These are phyloP conservation scores for Chamaea fasciata DNA, from an alignment of 2,113 vertebrate species.

Conservation along the genomic window DNA sequence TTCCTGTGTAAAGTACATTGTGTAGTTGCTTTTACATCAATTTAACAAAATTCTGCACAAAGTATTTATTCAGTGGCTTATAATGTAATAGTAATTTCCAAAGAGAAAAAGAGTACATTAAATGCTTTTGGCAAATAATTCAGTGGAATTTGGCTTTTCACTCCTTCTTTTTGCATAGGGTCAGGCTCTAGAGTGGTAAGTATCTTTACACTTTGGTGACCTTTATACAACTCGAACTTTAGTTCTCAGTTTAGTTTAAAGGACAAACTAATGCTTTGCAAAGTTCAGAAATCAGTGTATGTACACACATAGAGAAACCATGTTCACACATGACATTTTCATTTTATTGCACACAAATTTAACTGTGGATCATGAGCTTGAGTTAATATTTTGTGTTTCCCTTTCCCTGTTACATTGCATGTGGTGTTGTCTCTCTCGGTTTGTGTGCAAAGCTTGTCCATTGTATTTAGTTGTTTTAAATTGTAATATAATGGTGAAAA, in stretches of 20 bases:
- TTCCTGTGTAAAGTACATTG: background rate
- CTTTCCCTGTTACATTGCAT: background rate
- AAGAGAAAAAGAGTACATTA: background rate
- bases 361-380: background rate
- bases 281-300: conserved; percentile 17
- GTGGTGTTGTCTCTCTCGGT: background rate
- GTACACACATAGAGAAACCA: background rate
- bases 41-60: background rate
- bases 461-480: background rate
- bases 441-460: background rate
- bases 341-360: background rate
- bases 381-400: background rate
- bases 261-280: conserved; percentile 11
- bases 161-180: background rate
- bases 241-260: conserved; percentile 4
- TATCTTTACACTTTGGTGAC: background rate
- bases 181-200: background rate
- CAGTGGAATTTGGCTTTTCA: background rate
- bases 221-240: background rate
- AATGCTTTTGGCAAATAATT: background rate
- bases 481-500: background rate
- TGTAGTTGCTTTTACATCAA: background rate
- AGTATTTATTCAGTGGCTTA: background rate
- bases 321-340: background rate
- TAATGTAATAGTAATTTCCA: background rate